Evolutionary conservation across 2,113 vertebrate species (phyloP), one percentile per base, ranked within the genome.

Genomic region (Fulmarus glacialis): DNA sequence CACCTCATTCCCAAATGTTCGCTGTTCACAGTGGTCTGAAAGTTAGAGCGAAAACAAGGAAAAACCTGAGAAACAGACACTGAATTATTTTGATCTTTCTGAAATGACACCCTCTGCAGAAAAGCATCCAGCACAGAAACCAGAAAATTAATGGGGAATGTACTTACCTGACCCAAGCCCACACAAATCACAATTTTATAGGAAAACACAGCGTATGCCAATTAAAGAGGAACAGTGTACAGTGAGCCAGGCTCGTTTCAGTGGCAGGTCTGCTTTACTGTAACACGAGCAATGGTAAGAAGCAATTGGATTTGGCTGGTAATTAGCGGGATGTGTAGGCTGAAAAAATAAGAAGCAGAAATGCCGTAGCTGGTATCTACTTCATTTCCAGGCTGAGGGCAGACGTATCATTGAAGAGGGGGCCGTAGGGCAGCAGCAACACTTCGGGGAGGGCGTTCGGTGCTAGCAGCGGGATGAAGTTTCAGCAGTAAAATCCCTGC

Each of bases 381-480:
- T 74, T 64, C 22, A 21, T 77, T 66, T 68, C 48, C 55, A 62
- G 56, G 67, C 53, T 68, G 47, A 58, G 58, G 47, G 23, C 53
- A 80, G 38, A 59, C n/a, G 12, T 29, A 40, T 3, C 26, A 12
- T 13, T 8, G 3, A 38, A 30, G 15, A n/a, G 2, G 73, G 59
- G 43, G 68, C 30, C 52, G 13, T 0, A 24, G 58, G 43, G 34
- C 50, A 64, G 70, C 82, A 74, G 42, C 50, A 86, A 3, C 0
- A 0, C 71, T 24, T 2, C 0, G 0, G 36, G 42, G 30, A 58
- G 34, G 32, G 29, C 24, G 6, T 24, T 55, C 4, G 6, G 63
- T 13, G 12, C 29, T 24, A 56, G 47, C 16, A 68, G 55, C 34
- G 24, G 77, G 66, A 14, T 20, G 36, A 30, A 59, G 16, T 34